Percentiles rank a stretch among this genome's conserved stretches.
phyloP scores from a whole-genome alignment of 1,140 invertebrate species.

The Drosophila setifemur region DNA sequence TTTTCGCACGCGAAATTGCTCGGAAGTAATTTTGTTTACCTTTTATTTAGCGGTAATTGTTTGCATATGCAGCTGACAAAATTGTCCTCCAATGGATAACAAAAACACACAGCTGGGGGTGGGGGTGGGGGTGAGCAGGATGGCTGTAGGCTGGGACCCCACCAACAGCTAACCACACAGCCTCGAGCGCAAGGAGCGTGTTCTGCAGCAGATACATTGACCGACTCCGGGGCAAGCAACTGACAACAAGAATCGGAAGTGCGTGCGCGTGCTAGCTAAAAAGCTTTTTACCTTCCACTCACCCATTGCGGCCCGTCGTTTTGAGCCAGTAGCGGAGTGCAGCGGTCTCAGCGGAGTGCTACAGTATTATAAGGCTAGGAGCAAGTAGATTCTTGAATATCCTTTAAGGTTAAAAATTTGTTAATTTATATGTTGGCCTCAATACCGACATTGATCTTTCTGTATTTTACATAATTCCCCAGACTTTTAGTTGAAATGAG shows the following conservation, averaged over 20 bases:
- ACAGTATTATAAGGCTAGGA: too few species aligned
- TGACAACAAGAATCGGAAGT: slow-evolving; percentile 72
- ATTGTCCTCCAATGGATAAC: slow-evolving; percentile 66
- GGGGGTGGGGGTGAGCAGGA: not conserved
- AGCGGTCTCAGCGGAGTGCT: slow-evolving; percentile 1
- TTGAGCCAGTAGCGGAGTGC: slow-evolving; percentile 24
- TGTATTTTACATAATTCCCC: too few species aligned
- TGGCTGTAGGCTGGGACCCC: not conserved
- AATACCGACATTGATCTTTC: too few species aligned
- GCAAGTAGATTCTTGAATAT: not conserved
- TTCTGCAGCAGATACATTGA: not conserved
- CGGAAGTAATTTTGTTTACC: slow-evolving; percentile 79
- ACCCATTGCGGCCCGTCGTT: not conserved
- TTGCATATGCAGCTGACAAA: slow-evolving; percentile 74
- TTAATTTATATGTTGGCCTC: too few species aligned
- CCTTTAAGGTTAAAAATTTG: not conserved
- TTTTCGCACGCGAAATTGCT: slow-evolving; percentile 70
- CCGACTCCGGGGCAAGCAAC: slow-evolving; percentile 5
- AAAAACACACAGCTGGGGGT: slow-evolving; percentile 30
- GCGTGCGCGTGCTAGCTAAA: slow-evolving; percentile 59
- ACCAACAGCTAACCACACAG: slow-evolving; percentile 43
- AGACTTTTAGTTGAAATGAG: too few species aligned
- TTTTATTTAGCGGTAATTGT: slow-evolving; percentile 78
- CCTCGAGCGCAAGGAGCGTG: slow-evolving; percentile 24
- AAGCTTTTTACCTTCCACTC: slow-evolving; percentile 42